Conservation (phyloP, 2,888 invertebrate species). For the Amaurobius ferox region DNA sequence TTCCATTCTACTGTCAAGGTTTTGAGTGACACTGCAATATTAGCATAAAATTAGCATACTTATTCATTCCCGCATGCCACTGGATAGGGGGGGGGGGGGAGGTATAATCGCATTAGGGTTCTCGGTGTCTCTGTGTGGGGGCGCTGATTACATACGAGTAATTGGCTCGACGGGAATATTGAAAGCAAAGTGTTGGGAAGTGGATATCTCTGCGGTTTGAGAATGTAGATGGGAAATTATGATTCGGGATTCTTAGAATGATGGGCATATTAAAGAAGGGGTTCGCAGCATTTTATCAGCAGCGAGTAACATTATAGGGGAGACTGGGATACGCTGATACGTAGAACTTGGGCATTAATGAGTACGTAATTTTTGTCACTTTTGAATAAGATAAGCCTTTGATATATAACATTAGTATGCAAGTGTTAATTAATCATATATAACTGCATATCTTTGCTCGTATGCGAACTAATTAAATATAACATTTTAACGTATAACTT, state of each 20-base stretch:
- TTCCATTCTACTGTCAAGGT: background rate
- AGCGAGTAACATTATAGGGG: too few species aligned
- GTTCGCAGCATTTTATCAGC: too few species aligned
- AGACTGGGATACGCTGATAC: too few species aligned
- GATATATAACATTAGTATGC: too few species aligned
- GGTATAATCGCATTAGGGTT: constrained; percentile 3
- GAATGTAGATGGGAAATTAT: background rate
- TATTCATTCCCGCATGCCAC: background rate
- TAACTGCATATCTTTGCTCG: too few species aligned
- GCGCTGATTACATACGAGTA: constrained; percentile 6
- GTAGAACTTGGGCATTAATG: too few species aligned
- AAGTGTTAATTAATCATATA: too few species aligned
- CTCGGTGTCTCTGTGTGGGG: background rate
- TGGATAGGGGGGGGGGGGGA: background rate
- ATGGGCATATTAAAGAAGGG: too few species aligned
- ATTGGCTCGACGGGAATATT: background rate
- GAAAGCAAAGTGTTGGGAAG: background rate
- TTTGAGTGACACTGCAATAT: background rate
- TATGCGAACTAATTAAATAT: too few species aligned
- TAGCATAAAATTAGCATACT: constrained; percentile 6
- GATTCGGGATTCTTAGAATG: background rate
- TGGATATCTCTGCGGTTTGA: background rate
- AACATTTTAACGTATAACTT: too few species aligned
- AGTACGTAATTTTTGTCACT: too few species aligned
- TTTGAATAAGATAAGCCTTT: too few species aligned